phyloP scores from a whole-genome alignment of 2,888 invertebrate genomes.

The Dynastes maya region DNA sequence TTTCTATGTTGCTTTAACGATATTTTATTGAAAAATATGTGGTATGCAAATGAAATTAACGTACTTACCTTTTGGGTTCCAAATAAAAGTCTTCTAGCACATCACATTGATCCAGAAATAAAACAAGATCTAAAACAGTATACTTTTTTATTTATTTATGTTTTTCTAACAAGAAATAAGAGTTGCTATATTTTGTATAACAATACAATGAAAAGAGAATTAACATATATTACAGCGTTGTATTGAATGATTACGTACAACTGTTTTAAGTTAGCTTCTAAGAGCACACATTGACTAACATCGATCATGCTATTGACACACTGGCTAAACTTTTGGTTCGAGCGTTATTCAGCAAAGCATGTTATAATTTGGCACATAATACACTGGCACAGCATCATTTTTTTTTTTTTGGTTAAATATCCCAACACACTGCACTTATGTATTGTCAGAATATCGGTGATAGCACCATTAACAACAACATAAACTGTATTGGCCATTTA shows the following conservation, averaged over 20 bases:
- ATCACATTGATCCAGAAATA: not conserved
- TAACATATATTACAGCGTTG: constrained; percentile 52
- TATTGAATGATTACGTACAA: constrained; percentile 45
- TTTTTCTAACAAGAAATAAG: constrained; percentile 52
- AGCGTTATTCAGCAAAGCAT: constrained; percentile 69
- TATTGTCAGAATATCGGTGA: constrained; percentile 65
- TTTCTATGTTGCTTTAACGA: no score
- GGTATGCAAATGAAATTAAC: no score
- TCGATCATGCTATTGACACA: constrained; percentile 61
- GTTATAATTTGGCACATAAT: constrained; percentile 63
- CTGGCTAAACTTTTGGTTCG: constrained; percentile 58
- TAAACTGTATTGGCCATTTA: constrained; percentile 50
- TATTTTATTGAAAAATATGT: no score
- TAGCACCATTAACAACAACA: constrained; percentile 61
- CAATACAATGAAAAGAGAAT: constrained; percentile 29
- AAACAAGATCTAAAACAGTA: constrained; percentile 49
- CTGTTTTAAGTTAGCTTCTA: constrained; percentile 53
- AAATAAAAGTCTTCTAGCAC: no score
- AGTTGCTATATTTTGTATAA: constrained; percentile 48
- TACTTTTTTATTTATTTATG: constrained; percentile 52
- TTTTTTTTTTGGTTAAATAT: constrained; percentile 55
- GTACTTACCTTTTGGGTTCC: no score
- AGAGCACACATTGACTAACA: constrained; percentile 62
- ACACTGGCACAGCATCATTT: constrained; percentile 51
- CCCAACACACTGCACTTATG: constrained; percentile 50